Percentiles rank a stretch among this genome's conserved stretches.
Conservation (phyloP, 2,797 vertebrate species). For the Menidia menidia region DNA sequence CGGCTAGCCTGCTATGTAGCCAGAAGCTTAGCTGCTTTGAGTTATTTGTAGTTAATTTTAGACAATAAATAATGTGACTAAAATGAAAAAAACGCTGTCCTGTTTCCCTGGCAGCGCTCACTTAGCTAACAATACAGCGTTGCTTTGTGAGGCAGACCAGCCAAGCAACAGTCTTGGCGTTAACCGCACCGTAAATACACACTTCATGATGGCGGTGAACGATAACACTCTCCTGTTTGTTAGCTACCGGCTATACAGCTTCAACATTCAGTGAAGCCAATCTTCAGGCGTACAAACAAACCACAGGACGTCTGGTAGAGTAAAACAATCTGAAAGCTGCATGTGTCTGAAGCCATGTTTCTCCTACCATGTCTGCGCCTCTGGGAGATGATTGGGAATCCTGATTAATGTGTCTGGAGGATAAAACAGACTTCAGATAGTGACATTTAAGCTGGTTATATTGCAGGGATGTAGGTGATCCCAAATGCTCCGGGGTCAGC, state of each 20-base stretch:
- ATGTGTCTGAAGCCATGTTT: background rate
- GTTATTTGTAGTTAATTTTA: slow-evolving; percentile 1
- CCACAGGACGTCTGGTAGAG: background rate
- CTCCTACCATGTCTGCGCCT: slow-evolving; percentile 3
- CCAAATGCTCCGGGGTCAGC: slow-evolving; percentile 31
- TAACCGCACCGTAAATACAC: slow-evolving; percentile 47
- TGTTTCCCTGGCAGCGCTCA: slow-evolving; percentile 8
- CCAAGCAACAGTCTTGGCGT: slow-evolving; percentile 39
- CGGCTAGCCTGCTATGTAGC: slow-evolving; percentile 60
- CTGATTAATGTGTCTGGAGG: background rate
- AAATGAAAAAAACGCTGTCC: background rate
- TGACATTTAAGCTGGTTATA: background rate
- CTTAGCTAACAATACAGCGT: slow-evolving; percentile 23
- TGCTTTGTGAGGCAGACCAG: slow-evolving; percentile 27
- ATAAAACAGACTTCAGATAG: slow-evolving; percentile 1
- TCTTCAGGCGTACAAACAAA: background rate
- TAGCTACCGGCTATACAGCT: slow-evolving; percentile 30
- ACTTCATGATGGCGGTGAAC: slow-evolving; percentile 51
- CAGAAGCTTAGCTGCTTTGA: slow-evolving; percentile 22
- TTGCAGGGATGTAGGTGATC: slow-evolving; percentile 21
- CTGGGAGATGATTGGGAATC: background rate
- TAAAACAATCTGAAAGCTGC: background rate
- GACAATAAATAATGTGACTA: slow-evolving; percentile 6
- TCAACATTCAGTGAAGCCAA: background rate
- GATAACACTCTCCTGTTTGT: slow-evolving; percentile 23